Percentiles rank a stretch among this genome's conserved stretches.
Evolutionary conservation across 2,888 invertebrate genomes (phyloP).

Genomic region (Arctia plantaginis): DNA sequence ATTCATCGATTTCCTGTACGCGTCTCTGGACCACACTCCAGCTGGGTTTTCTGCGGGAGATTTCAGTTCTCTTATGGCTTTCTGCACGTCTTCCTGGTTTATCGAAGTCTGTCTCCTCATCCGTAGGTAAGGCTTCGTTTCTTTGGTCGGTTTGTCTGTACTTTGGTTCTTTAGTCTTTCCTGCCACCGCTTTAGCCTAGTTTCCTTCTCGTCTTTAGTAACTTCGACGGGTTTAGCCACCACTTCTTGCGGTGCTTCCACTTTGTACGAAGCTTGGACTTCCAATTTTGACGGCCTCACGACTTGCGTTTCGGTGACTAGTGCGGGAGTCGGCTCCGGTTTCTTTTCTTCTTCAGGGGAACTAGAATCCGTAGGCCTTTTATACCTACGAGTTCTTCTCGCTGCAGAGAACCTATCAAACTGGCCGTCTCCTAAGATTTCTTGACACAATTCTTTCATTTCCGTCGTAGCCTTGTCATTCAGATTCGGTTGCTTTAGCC

Average conservation of each 20-base stretch:
- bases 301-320: constrained; percentile 85
- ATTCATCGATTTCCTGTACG: constrained; percentile 73
- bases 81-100: constrained; percentile 90
- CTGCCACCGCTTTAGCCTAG: constrained; percentile 89
- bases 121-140: constrained; percentile 80
- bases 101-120: constrained; percentile 89
- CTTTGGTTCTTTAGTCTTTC: constrained; percentile 88
- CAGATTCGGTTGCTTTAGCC: constrained; percentile 42
- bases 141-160: constrained; percentile 81
- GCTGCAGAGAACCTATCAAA: constrained; percentile 95
- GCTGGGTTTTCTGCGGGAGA: constrained; percentile 88
- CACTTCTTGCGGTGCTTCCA: constrained; percentile 71
- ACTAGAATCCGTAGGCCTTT: constrained; percentile 87
- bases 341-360: constrained; percentile 86
- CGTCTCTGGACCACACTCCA: constrained; percentile 86
- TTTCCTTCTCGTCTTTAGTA: constrained; percentile 85
- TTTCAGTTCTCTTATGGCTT: constrained; percentile 89
- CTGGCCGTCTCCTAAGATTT: constrained; percentile 90
- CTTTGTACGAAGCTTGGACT: constrained; percentile 83
- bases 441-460: constrained; percentile 81
- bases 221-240: constrained; percentile 74
- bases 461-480: constrained; percentile 72
- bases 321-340: constrained; percentile 72
- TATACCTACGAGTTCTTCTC: constrained; percentile 93
- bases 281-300: constrained; percentile 83